Evolutionary conservation across 2,113 vertebrate species (phyloP), one percentile per base, ranked within the genome.

Genomic region (Periophthalmodon schlosseri): DNA sequence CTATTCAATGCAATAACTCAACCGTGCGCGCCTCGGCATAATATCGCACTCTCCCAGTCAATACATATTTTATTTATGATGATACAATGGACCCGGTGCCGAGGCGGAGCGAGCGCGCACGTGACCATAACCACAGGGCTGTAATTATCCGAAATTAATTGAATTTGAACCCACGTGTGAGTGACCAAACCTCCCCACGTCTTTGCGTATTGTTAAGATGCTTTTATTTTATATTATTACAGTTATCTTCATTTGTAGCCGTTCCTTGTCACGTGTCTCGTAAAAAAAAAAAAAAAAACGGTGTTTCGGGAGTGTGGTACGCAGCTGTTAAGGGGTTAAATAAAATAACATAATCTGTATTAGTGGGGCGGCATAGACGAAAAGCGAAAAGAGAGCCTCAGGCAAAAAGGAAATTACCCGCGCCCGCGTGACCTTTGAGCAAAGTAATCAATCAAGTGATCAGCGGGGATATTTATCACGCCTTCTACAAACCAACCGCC

Each of bases 361-460:
- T 94, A 65, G 89, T 64, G 88, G 93, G 95, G 94, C 94, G 95
- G 95, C 94, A 68, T 49, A 88, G 94, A 91, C 93, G 93, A 94
- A 96, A 97, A 99, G 96, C 97, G 96, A 97, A 96, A 97, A 96
- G 94, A 91, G 89, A 96, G 97, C 97, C 97, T 94, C 92, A 90
- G 96, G 97, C 96, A 88, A 94, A 94, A 94, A 96, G 96, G 96
- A 99, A 98, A 99, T 99, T 96, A 98, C 96, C 94, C 92, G 93
- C 94, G 95, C 95, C 96, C 93, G 95, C 93, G 91, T 97, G 97
- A 98, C 97, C 97, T 98, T 96, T 97, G 95, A 93, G 95, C 95
- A 95, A 96, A 95, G 96, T 98, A 97, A 99, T 99, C 97, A 97
- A 98, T 99, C 97, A 99, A 98, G 93, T 96, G 96, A 98, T 99